Evolutionary conservation across 2,797 vertebrate genomes (phyloP).

Genomic region (Pyrocephalus nanus): DNA sequence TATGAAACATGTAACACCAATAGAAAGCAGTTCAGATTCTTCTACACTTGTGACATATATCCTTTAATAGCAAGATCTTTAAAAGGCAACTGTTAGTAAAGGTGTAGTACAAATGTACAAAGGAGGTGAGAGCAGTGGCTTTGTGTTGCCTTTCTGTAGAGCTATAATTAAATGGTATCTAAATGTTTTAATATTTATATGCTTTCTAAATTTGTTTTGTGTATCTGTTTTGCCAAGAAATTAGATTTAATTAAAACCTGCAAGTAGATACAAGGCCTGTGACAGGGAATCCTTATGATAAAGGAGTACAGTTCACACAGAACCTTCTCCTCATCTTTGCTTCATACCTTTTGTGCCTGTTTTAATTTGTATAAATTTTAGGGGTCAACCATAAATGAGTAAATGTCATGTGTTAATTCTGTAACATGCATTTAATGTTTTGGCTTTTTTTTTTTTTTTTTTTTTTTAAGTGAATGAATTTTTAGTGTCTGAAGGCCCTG

Average conservation of each 20-base stretch:
- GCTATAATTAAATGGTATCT: background rate
- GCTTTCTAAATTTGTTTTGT: background rate
- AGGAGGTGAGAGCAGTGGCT: background rate
- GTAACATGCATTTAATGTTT: slow-evolving; percentile 43
- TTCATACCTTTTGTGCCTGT: background rate
- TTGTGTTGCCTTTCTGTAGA: background rate
- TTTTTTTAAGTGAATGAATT: slow-evolving; percentile 85
- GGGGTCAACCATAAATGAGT: background rate
- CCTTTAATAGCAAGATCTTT: background rate
- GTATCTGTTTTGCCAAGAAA: background rate
- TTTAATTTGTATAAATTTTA: background rate
- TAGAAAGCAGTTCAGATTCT: background rate
- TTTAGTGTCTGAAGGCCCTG: slow-evolving; percentile 85
- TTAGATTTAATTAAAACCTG: background rate
- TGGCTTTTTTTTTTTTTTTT: slow-evolving; percentile 61
- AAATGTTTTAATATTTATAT: background rate
- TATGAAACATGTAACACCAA: background rate
- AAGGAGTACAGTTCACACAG: background rate
- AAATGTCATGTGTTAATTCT: slow-evolving; percentile 24
- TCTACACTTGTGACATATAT: background rate
- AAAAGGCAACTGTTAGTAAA: background rate
- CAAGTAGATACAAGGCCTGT: background rate
- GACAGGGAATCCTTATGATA: background rate
- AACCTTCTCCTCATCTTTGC: background rate
- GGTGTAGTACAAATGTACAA: rapidly evolving